A percentile compares a stretch with the other conserved stretches of the same genome.
Conservation (phyloP, 2,888 invertebrate species). For the Leptinotarsa peninsularis region DNA sequence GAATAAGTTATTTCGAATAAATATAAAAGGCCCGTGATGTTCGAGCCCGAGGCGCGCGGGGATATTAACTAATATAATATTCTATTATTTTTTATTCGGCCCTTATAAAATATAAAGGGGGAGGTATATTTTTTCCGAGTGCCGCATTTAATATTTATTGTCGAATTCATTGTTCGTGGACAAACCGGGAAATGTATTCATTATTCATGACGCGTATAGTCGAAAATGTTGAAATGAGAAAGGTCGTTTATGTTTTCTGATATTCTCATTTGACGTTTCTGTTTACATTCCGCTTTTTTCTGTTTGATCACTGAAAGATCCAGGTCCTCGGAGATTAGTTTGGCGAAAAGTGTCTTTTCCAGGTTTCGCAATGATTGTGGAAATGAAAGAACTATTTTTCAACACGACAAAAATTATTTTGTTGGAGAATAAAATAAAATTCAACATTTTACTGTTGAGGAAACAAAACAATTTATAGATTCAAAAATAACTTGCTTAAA, state of each 20-base stretch:
- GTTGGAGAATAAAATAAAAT: too few relatives aligned
- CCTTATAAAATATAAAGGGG: constrained; percentile 59
- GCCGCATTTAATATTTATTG: constrained; percentile 65
- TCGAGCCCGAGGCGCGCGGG: constrained; percentile 57
- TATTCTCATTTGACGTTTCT: constrained; percentile 7
- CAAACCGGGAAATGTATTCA: constrained; percentile 57
- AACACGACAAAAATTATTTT: too few relatives aligned
- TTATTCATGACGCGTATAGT: constrained; percentile 35
- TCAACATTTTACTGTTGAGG: too few relatives aligned
- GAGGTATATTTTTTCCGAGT: constrained; percentile 66
- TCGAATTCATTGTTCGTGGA: constrained; percentile 64
- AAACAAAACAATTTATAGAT: too few relatives aligned
- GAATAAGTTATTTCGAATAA: constrained; percentile 67
- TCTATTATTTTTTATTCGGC: constrained; percentile 57
- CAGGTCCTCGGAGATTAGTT: not conserved
- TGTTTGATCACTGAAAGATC: constrained; percentile 1
- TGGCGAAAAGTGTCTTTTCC: not conserved
- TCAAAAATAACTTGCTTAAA: too few relatives aligned
- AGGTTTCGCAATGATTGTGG: not conserved
- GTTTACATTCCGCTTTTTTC: constrained; percentile 1
- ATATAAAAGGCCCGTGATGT: constrained; percentile 62
- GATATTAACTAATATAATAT: constrained; percentile 67
- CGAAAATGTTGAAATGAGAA: constrained; percentile 37
- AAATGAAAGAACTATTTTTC: too few relatives aligned
- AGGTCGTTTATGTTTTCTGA: constrained; percentile 33